Evolutionary conservation across 2,888 invertebrate genomes (phyloP), one percentile per base, ranked within the genome.

Genomic region (Augiades crinisus): DNA sequence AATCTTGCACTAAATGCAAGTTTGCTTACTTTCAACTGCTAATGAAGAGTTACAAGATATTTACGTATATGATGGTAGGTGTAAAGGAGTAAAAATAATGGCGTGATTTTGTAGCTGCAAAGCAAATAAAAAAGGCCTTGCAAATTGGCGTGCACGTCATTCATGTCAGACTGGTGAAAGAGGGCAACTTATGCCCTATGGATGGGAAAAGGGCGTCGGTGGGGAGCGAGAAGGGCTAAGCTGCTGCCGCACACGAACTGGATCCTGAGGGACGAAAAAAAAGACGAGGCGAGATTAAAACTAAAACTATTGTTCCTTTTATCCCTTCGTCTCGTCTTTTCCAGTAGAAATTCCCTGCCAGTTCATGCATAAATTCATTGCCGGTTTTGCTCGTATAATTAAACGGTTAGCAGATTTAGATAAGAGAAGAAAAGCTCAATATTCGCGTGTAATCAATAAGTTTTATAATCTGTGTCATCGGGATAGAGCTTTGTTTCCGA

Each of bases 341-440:
- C 60, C 59, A 62, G 55, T 56, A 64, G 81, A 82, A 81, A 75
- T 84, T 81, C 79, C 61, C 60, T 60, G 68, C 64, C 68, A 72
- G 72, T 79, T 86, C 87, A 89, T 88, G 86, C 85, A 87, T 88
- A 80, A 83, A 88, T 88, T 86, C 86, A 87, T 85, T 81, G 75
- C 75, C 67, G 74, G 77, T 78, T 81, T 78, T 78, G 75, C 57
- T 55, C 63, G 80, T 78, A 84, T 85, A 86, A 87, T 86, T 85
- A 83, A 83, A 81, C 69, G 70, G 66, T 79, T 70, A 74, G 70
- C 54, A 66, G 72, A 70, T 71, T 68, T 71, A 78, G 78, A 79
- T 78, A 75, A 71, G 65, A 60, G 57, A 58, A 53, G 60, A 59
- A 64, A 63, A 67, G 65, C 57, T 61, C 36, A 16, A 38, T 47